phyloP scores from a whole-genome alignment of 1,140 invertebrate species.

The Heliconius eleuchia region DNA sequence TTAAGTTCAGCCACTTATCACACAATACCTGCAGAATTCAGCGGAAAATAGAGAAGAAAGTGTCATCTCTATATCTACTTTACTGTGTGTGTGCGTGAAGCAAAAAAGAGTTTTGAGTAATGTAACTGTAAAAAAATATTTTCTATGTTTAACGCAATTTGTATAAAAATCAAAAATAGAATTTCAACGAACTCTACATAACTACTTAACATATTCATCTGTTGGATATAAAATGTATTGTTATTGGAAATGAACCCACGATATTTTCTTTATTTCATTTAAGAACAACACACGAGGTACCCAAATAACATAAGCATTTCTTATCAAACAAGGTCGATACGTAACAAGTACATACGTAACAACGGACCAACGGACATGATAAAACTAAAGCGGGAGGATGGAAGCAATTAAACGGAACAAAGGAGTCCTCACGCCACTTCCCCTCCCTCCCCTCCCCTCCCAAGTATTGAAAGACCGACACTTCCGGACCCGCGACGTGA shows the following conservation, averaged over 20 bases:
- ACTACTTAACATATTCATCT: too few species aligned
- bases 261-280: neutral
- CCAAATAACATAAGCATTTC: neutral
- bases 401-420: constrained; percentile 14
- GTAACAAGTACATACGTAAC: neutral
- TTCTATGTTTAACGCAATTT: too few species aligned
- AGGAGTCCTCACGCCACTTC: neutral
- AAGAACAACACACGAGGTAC: neutral
- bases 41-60: too few species aligned
- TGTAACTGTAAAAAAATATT: too few species aligned
- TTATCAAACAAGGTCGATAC: constrained; percentile 1
- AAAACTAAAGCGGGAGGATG: constrained; percentile 8
- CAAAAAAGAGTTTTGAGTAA: too few species aligned
- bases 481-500: constrained; percentile 14
- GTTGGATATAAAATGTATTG: too few species aligned
- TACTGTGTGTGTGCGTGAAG: too few species aligned
- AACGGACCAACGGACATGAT: constrained; percentile 9
- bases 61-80: too few species aligned
- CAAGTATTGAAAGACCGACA: constrained; percentile 13
- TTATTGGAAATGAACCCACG: too few species aligned
- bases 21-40: too few species aligned
- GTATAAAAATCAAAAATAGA: neutral
- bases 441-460: neutral
- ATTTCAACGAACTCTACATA: too few species aligned
- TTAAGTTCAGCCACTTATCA: too few species aligned